Evolutionary conservation across 2,113 vertebrate genomes (phyloP).

Genomic region (Proterorhinus semilunaris): DNA sequence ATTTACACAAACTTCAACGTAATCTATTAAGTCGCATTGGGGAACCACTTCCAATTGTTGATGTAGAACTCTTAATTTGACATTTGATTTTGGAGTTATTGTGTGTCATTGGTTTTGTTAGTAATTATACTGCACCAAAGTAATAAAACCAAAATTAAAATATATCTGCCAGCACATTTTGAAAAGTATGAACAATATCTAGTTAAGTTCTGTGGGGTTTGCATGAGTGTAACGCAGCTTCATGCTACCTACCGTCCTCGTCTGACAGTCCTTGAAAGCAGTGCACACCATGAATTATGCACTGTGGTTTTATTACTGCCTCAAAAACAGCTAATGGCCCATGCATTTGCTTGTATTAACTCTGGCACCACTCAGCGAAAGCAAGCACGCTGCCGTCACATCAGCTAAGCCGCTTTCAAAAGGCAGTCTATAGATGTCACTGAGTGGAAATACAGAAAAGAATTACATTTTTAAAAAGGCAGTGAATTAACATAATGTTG

Average conservation of each 20-base stretch:
- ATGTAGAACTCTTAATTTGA: too few species aligned
- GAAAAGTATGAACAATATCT: background rate
- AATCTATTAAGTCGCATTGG: too few species aligned
- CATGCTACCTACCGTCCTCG: constrained; percentile 46
- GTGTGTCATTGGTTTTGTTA: too few species aligned
- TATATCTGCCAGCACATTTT: background rate
- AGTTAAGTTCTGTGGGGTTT: background rate
- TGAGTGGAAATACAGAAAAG: background rate
- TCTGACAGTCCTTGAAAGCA: constrained; percentile 41
- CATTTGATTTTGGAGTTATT: too few species aligned
- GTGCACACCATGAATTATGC: constrained; percentile 53
- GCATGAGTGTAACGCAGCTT: constrained; percentile 24
- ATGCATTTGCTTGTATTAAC: constrained; percentile 48
- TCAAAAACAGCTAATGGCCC: constrained; percentile 62
- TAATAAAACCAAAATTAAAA: background rate
- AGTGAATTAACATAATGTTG: constrained; percentile 1
- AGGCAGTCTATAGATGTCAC: background rate
- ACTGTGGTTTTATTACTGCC: constrained; percentile 52
- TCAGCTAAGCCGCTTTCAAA: background rate
- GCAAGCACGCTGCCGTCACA: background rate
- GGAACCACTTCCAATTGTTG: too few species aligned
- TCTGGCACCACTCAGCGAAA: constrained; percentile 15
- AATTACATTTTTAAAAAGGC: background rate
- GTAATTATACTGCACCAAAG: background rate
- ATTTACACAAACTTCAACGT: too few species aligned